phyloP scores from a whole-genome alignment of 2,888 invertebrate genomes.

The Napeogenes sylphis region DNA sequence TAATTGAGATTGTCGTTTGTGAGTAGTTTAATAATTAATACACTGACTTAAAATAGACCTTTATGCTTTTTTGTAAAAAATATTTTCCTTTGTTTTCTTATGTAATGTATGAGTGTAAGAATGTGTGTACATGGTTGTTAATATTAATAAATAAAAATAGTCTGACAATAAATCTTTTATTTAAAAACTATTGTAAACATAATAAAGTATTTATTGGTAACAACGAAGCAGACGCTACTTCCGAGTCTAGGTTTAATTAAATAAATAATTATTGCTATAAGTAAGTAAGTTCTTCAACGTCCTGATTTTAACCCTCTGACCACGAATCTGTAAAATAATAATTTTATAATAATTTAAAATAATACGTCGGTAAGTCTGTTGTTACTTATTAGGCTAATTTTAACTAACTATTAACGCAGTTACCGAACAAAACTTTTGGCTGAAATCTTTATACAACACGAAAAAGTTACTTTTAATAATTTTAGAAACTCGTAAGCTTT shows the following conservation, averaged over 20 bases:
- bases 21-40: not conserved
- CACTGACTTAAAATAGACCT: constrained; percentile 2
- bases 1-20: not conserved
- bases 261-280: too few relatives aligned
- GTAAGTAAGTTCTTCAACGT: not conserved
- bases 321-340: constrained; percentile 42
- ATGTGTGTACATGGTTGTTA: constrained; percentile 46
- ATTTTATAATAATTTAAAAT: constrained; percentile 7
- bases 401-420: too few relatives aligned
- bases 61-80: not conserved
- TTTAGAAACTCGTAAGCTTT: too few relatives aligned
- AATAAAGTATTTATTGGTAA: not conserved
- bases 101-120: constrained; percentile 17
- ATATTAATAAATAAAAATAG: constrained; percentile 50
- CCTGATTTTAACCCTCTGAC: constrained; percentile 32
- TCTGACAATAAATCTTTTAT: constrained; percentile 19
- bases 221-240: too few relatives aligned
- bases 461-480: too few relatives aligned
- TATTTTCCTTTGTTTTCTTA: constrained; percentile 5
- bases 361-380: not conserved
- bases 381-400: too few relatives aligned
- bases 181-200: constrained; percentile 14
- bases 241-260: too few relatives aligned
- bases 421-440: too few relatives aligned
- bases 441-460: too few relatives aligned